A percentile compares a stretch with the other conserved stretches of the same genome.
phyloP scores from a whole-genome alignment of 2,888 invertebrate species.

The Dicyrtomina minuta region DNA sequence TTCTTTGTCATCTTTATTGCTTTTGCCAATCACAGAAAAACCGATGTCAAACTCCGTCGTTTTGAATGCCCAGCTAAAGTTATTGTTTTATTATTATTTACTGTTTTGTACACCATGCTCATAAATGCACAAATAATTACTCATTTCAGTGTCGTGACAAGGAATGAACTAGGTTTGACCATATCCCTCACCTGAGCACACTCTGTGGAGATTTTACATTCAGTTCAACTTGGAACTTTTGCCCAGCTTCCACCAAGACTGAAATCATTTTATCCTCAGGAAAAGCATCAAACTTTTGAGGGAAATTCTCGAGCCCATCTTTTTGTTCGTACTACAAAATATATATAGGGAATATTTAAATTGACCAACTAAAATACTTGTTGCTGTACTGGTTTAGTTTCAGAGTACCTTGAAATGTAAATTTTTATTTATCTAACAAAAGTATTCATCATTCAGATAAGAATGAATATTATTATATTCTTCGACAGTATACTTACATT shows the following conservation, averaged over 20 bases:
- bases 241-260: constrained; percentile 25
- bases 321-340: constrained; percentile 22
- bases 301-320: constrained; percentile 21
- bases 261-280: constrained; percentile 6
- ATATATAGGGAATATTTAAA: neutral
- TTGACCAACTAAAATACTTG: neutral
- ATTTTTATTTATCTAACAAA: neutral
- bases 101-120: too few relatives aligned
- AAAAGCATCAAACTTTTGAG: neutral
- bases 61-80: constrained; percentile 33
- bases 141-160: neutral
- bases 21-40: constrained; percentile 16
- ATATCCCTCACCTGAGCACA: constrained; percentile 14
- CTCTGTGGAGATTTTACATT: neutral
- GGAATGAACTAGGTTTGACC: neutral
- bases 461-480: neutral
- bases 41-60: constrained; percentile 31
- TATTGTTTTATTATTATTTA: too few relatives aligned
- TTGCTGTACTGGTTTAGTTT: neutral
- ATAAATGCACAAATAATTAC: too few relatives aligned
- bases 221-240: constrained; percentile 18
- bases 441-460: neutral
- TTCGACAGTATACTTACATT: constrained; percentile 5
- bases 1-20: constrained; percentile 2
- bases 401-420: too few relatives aligned